Evolutionary conservation across 1,140 invertebrate species (phyloP).

Genomic region (Drosophila leontia): DNA sequence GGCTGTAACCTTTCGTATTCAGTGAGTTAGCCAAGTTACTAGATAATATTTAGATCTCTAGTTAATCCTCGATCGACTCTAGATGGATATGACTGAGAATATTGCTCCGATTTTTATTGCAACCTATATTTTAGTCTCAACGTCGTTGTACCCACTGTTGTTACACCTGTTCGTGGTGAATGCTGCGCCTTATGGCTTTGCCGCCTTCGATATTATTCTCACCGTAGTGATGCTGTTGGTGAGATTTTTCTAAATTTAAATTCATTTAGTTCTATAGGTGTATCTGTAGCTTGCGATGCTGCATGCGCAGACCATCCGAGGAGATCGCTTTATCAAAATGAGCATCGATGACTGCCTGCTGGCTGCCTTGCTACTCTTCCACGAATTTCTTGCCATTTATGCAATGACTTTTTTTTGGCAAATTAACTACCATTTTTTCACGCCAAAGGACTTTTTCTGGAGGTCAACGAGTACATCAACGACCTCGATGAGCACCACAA

Average conservation of each 20-base stretch:
- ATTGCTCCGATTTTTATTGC: constrained; percentile 57
- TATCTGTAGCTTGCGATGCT: constrained; percentile 53
- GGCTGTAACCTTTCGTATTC: constrained; percentile 24
- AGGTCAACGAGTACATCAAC: neutral
- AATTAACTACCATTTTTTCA: constrained; percentile 9
- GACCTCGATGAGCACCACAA: accelerated
- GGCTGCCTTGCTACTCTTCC: constrained; percentile 57
- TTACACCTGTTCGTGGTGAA: neutral
- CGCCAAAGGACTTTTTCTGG: constrained; percentile 16
- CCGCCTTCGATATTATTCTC: constrained; percentile 23
- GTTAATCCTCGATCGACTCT: neutral
- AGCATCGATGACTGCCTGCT: constrained; percentile 50
- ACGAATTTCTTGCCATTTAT: constrained; percentile 57
- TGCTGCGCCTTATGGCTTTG: neutral
- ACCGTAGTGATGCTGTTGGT: constrained; percentile 37
- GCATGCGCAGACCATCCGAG: constrained; percentile 64
- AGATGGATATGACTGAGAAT: constrained; percentile 61
- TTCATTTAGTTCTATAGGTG: neutral
- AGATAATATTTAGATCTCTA: neutral
- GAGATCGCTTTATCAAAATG: constrained; percentile 62
- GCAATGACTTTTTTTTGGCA: constrained; percentile 63
- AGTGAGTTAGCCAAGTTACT: constrained; percentile 10
- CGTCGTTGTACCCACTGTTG: constrained; percentile 44
- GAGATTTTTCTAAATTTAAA: neutral
- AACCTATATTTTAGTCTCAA: constrained; percentile 40